Evolutionary conservation across 2,797 vertebrate genomes (phyloP), one percentile per base, ranked within the genome.

Genomic region (Mus spretus): DNA sequence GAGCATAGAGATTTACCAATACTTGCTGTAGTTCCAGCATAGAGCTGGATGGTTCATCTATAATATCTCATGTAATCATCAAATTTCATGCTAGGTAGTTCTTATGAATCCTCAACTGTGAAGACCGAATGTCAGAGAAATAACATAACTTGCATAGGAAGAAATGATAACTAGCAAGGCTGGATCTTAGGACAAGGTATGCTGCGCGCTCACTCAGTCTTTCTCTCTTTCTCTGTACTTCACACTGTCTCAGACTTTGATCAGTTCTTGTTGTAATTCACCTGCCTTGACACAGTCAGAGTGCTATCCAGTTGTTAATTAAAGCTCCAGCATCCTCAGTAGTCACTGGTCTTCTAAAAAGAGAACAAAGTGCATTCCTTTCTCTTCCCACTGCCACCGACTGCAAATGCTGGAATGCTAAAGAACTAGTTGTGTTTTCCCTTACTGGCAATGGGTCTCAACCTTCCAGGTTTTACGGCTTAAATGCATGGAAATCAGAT

Each of bases 401-500:
- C 77, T 81, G 67, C 44, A 77, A 91, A 86, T 28, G 37, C 19
- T n/a, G 4, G 19, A 75, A 89, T 63, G 88, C 86, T 63, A 2
- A 53, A 80, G 57, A 92, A 96, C 67, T 34, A 70, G 82, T 7
- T 95, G 82, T 75, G 50, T 96, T 95, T 89, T 89, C 89, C 57
- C 50, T 92, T 86, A 89, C 6, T 80, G 75, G 55, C 91, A 93
- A 31, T 75, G 34, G 53, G 47, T 59, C 82, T 93, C 79, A 96
- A 92, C 93, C 74, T 89, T 95, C 90, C 2, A 72, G 28, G 90
- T 87, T 94, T 93, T 91, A 97, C 89, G 94, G 75, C 11, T 89
- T 70, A 91, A 95, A 89, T 87, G 59, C 85, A 98, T 84, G 77
- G 89, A 96, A 97, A 98, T 61, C 92, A 15, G 89, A 96, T 63